Conservation (phyloP, 2,888 invertebrate species). For the Trachelus tabidus region DNA sequence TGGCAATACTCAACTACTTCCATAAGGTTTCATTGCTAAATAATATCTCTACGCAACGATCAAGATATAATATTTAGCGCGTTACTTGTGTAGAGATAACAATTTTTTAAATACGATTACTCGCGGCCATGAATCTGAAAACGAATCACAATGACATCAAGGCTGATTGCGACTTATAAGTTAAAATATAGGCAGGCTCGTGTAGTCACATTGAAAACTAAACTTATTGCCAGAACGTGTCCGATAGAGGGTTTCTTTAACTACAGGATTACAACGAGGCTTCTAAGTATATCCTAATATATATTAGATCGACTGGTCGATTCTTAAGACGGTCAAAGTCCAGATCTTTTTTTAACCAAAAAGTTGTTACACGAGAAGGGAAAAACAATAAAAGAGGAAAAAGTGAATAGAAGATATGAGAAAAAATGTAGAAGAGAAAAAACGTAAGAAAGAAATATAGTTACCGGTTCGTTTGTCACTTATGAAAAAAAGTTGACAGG, state of each 20-base stretch:
- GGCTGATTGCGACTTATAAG: not conserved
- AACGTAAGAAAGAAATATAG: not conserved
- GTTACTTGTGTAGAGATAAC: not conserved
- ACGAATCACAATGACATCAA: not conserved
- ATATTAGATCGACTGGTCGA: constrained; percentile 48
- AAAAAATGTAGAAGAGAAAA: not conserved
- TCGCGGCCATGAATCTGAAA: not conserved
- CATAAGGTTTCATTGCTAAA: not conserved
- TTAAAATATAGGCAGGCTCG: not conserved
- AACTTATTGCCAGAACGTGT: not conserved
- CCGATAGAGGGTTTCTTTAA: constrained; percentile 53
- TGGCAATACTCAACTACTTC: not conserved
- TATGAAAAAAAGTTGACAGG: constrained; percentile 56
- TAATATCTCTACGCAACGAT: not conserved
- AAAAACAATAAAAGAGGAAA: not conserved
- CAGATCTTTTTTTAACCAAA: not conserved
- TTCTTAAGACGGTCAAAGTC: constrained; percentile 39
- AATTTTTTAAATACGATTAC: not conserved
- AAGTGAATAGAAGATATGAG: not conserved
- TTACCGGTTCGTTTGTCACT: not conserved
- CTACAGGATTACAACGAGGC: constrained; percentile 55
- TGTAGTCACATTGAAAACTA: not conserved
- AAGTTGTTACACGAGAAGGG: not conserved
- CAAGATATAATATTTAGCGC: not conserved
- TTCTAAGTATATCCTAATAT: constrained; percentile 48